These are phyloP conservation scores for Mustela lutreola DNA, from an alignment of 2,113 vertebrate genomes.

Conservation along the genomic window DNA sequence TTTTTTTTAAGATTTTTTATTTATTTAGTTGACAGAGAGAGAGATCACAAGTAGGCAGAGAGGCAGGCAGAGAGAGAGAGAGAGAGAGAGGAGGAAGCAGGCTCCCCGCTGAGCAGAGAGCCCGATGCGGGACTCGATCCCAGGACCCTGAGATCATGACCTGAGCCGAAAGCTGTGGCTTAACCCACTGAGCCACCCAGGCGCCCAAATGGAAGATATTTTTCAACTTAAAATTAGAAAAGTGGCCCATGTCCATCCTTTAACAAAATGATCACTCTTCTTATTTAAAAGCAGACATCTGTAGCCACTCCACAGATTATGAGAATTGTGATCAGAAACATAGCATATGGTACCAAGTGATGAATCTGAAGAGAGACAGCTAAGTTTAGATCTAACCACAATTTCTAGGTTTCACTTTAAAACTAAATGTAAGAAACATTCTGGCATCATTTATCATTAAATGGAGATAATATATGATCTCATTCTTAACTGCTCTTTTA, in stretches of 20 bases:
- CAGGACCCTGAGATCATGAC: too few species aligned
- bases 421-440: conserved; percentile 71
- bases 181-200: too few species aligned
- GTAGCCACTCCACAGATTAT: conserved; percentile 77
- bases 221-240: conserved; percentile 66
- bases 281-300: conserved; percentile 81
- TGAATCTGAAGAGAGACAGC: conserved; percentile 69
- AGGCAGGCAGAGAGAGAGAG: too few species aligned
- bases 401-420: conserved; percentile 80
- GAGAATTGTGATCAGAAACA: conserved; percentile 78
- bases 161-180: too few species aligned
- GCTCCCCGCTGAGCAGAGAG: too few species aligned
- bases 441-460: conserved; percentile 58
- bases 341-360: conserved; percentile 78
- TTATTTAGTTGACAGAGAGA: too few species aligned
- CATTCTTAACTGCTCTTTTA: conserved; percentile 55
- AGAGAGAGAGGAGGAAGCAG: too few species aligned
- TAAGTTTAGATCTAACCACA: conserved; percentile 81
- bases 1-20: too few species aligned
- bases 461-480: conserved; percentile 55
- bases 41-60: too few species aligned
- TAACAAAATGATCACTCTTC: conserved; percentile 75
- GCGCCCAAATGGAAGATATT: conserved; percentile 57
- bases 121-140: too few species aligned
- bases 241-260: conserved; percentile 68